Evolutionary conservation across 1,140 invertebrate species (phyloP).

Genomic region (Diorhabda carinulata): DNA sequence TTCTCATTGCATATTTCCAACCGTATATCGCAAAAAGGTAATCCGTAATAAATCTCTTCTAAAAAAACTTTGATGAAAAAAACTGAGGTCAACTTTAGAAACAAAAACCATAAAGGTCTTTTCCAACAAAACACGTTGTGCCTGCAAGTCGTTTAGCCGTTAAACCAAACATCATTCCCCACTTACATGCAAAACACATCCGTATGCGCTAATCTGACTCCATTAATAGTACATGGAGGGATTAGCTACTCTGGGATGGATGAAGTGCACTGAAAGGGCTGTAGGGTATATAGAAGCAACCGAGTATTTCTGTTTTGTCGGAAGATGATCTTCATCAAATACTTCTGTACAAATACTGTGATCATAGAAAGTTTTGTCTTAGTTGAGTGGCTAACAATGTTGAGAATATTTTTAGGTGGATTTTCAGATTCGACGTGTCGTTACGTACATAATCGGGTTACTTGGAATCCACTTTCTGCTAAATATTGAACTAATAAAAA

Average conservation of each 20-base stretch:
- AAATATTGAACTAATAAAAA: too few species aligned
- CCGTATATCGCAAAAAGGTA: not conserved
- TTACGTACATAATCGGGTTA: too few species aligned
- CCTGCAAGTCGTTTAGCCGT: conserved; percentile 41
- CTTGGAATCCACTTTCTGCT: too few species aligned
- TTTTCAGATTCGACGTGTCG: not conserved
- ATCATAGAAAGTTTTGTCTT: not conserved
- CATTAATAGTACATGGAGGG: conserved; percentile 39
- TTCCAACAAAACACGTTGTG: conserved; percentile 38
- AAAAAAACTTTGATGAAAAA: not conserved
- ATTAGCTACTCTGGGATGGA: conserved; percentile 20
- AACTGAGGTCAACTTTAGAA: conserved; percentile 8
- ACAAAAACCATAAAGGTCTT: conserved; percentile 39
- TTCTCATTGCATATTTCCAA: too few species aligned
- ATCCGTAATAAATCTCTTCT: not conserved
- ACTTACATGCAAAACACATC: conserved; percentile 47
- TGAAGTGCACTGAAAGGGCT: conserved; percentile 19
- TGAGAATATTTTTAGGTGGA: not conserved
- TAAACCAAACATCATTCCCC: conserved; percentile 47
- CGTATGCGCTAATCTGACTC: conserved; percentile 45
- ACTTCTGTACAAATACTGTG: not conserved
- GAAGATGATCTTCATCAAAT: conserved; percentile 2
- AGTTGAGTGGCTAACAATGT: not conserved
- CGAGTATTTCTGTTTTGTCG: not conserved
- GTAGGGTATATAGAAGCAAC: not conserved